Conservation (phyloP, 1,140 invertebrate species). For the Hesperophylax magnus region DNA sequence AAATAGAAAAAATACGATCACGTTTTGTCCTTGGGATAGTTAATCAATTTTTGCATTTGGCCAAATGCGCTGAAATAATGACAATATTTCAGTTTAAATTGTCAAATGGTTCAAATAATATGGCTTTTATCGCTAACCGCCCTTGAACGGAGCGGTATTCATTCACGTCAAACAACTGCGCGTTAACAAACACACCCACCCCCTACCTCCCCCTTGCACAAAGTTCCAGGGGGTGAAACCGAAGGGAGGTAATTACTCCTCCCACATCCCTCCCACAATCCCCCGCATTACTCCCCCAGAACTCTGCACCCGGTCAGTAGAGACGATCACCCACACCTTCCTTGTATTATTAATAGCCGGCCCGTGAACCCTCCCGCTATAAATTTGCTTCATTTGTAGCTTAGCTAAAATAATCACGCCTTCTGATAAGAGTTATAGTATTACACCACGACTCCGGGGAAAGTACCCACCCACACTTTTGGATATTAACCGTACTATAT, state of each 20-base stretch:
- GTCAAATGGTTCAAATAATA: too few relatives aligned
- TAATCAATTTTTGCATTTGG: too few relatives aligned
- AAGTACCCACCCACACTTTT: too few relatives aligned
- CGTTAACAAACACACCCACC: slow-evolving; percentile 9
- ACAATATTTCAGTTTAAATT: too few relatives aligned
- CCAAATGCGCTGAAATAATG: too few relatives aligned
- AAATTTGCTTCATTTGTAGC: slow-evolving; percentile 41
- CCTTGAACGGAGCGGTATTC: neutral
- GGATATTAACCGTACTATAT: too few relatives aligned
- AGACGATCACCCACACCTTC: slow-evolving; percentile 8
- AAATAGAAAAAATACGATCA: too few relatives aligned
- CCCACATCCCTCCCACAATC: neutral
- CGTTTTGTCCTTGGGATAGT: too few relatives aligned
- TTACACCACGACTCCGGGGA: too few relatives aligned
- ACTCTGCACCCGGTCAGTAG: slow-evolving; percentile 3
- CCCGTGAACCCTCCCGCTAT: slow-evolving; percentile 38
- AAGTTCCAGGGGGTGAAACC: neutral
- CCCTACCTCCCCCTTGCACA: slow-evolving; percentile 35
- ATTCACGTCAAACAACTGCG: slow-evolving; percentile 4
- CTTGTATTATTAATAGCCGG: slow-evolving; percentile 51
- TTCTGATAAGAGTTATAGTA: too few relatives aligned
- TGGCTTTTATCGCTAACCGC: neutral
- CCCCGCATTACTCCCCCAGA: neutral
- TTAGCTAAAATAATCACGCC: too few relatives aligned
- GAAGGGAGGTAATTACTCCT: slow-evolving; percentile 8